These are phyloP conservation scores for Cataglyphis cursor DNA, from an alignment of 2,888 invertebrate genomes.

Conservation along the genomic window DNA sequence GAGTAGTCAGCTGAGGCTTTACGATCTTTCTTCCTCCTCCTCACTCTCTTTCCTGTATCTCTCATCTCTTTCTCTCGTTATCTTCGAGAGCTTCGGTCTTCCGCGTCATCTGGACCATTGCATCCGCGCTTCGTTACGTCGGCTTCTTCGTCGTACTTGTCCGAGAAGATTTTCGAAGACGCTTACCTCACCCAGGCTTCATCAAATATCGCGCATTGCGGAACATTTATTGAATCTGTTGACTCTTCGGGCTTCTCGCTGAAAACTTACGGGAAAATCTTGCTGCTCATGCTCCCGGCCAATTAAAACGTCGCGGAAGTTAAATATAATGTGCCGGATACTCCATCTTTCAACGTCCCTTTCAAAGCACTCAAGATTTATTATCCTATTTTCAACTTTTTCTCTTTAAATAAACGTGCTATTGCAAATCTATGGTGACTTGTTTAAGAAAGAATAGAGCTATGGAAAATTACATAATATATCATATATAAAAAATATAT, in stretches of 20 bases:
- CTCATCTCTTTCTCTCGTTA: slow-evolving; percentile 61
- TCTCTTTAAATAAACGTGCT: background rate
- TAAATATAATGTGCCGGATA: slow-evolving; percentile 53
- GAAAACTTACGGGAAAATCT: slow-evolving; percentile 40
- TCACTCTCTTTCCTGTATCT: background rate
- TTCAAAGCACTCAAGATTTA: slow-evolving; percentile 37
- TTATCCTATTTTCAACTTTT: slow-evolving; percentile 28
- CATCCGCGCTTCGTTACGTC: slow-evolving; percentile 65
- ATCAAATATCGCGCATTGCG: slow-evolving; percentile 64
- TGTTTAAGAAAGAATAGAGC: background rate
- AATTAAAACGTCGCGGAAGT: slow-evolving; percentile 72
- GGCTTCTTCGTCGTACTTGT: slow-evolving; percentile 62
- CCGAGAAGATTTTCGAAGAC: slow-evolving; percentile 58
- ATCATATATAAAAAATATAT: background rate
- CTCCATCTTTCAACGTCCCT: slow-evolving; percentile 35
- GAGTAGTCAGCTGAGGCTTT: slow-evolving; percentile 27
- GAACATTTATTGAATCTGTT: slow-evolving; percentile 64
- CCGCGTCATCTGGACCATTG: slow-evolving; percentile 46
- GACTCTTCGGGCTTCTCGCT: slow-evolving; percentile 36
- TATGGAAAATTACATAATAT: background rate
- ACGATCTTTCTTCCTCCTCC: slow-evolving; percentile 51
- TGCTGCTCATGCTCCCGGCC: slow-evolving; percentile 53
- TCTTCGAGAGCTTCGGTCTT: slow-evolving; percentile 41
- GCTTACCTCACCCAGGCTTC: slow-evolving; percentile 66
- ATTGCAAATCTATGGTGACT: slow-evolving; percentile 3